Conservation (phyloP, 2,113 vertebrate genomes). For the Scytalopus superciliaris region DNA sequence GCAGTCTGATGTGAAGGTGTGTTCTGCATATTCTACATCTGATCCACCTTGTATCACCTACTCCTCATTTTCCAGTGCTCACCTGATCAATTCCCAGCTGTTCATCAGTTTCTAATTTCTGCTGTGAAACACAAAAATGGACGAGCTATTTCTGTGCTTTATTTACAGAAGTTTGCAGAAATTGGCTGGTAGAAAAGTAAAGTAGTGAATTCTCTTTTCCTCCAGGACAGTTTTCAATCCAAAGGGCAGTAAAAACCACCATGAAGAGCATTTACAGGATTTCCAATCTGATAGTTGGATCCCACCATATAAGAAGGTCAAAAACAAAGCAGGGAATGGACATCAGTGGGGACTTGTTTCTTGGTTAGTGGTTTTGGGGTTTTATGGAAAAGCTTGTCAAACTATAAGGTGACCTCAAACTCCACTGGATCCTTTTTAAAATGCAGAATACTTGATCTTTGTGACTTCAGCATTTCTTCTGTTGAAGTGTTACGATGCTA, state of each 20-base stretch:
- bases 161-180: background rate
- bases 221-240: background rate
- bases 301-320: background rate
- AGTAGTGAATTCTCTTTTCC: background rate
- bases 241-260: background rate
- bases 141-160: background rate
- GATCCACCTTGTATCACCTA: background rate
- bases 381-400: background rate
- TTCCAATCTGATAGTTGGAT: background rate
- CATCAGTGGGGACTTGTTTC: background rate
- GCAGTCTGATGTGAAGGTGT: background rate
- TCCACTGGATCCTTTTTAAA: background rate
- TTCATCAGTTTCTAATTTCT: background rate
- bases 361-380: background rate
- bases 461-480: background rate
- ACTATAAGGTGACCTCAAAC: background rate
- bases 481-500: background rate
- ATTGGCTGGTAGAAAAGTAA: background rate
- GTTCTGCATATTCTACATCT: background rate
- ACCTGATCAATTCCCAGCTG: background rate
- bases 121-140: background rate
- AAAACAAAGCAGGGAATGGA: background rate
- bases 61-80: background rate
- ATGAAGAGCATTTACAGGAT: background rate
- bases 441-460: background rate